phyloP scores from a whole-genome alignment of 2,113 vertebrate species.

The Oncorhynchus mykiss region DNA sequence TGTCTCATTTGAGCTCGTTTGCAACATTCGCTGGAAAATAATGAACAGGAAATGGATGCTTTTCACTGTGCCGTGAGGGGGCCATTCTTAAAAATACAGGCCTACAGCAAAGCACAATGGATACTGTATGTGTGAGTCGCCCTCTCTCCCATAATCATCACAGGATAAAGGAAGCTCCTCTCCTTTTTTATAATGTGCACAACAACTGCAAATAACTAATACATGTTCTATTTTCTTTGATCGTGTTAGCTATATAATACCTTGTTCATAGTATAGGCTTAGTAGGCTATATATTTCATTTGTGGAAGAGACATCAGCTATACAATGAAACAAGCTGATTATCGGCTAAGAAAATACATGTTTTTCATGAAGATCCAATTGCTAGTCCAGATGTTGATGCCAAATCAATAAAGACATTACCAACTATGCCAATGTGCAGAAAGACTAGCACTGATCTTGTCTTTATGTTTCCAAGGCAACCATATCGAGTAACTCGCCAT shows the following conservation, averaged over 20 bases:
- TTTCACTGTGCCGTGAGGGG: conserved; percentile 3
- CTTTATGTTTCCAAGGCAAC: neutral
- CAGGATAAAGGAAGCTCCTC: too few species aligned
- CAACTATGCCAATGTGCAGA: neutral
- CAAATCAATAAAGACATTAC: conserved; percentile 29
- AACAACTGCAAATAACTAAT: too few species aligned
- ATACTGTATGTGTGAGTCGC: neutral
- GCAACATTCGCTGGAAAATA: conserved; percentile 16
- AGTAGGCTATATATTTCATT: too few species aligned
- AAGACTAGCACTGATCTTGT: neutral
- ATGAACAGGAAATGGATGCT: neutral
- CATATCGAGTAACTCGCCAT: neutral
- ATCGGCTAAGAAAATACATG: neutral
- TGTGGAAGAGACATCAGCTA: too few species aligned
- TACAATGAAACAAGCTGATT: neutral
- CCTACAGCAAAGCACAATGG: neutral
- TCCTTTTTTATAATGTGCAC: too few species aligned
- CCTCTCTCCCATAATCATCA: too few species aligned
- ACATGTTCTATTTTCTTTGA: too few species aligned
- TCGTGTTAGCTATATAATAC: too few species aligned
- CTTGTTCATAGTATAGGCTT: too few species aligned
- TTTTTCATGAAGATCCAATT: conserved; percentile 7
- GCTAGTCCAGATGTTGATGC: conserved; percentile 9
- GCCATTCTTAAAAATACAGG: neutral
- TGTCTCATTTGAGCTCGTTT: conserved; percentile 34